Percentiles rank a stretch among this genome's conserved stretches.
These are phyloP conservation scores for Hyalella azteca DNA, from an alignment of 2,888 invertebrate genomes.

Conservation along the genomic window DNA sequence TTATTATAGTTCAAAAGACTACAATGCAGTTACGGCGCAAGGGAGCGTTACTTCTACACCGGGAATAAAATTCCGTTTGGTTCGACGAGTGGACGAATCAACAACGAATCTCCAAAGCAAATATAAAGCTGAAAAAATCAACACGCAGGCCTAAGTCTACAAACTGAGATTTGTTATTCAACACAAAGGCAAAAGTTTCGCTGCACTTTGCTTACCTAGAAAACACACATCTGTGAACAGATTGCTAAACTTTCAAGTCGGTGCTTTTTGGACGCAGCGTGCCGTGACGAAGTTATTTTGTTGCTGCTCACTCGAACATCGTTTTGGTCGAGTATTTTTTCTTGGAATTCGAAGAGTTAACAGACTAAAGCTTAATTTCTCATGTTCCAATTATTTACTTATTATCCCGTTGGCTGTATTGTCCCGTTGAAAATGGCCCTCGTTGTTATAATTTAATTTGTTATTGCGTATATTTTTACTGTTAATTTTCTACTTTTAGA, in stretches of 20 bases:
- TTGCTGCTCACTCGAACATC: background rate
- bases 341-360: too few relatives aligned
- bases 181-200: constrained; percentile 25
- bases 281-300: background rate
- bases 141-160: constrained; percentile 28
- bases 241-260: constrained; percentile 16
- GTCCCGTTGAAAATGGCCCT: too few relatives aligned
- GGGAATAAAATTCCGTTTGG: background rate
- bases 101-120: constrained; percentile 17
- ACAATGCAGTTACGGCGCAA: background rate
- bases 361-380: too few relatives aligned
- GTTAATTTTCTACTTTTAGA: too few relatives aligned
- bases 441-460: too few relatives aligned
- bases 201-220: constrained; percentile 25
- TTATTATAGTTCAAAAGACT: too few relatives aligned
- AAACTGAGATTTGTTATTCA: constrained; percentile 32
- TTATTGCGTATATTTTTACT: too few relatives aligned
- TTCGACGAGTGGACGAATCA: background rate
- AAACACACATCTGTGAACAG: constrained; percentile 25
- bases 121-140: constrained; percentile 26
- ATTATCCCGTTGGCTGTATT: too few relatives aligned
- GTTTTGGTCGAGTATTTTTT: too few relatives aligned
- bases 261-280: background rate
- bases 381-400: too few relatives aligned
- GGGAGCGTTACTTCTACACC: background rate